Base-by-base conservation (phyloP, 2,888 invertebrate species). In the Eucera pruinosa region DNA sequence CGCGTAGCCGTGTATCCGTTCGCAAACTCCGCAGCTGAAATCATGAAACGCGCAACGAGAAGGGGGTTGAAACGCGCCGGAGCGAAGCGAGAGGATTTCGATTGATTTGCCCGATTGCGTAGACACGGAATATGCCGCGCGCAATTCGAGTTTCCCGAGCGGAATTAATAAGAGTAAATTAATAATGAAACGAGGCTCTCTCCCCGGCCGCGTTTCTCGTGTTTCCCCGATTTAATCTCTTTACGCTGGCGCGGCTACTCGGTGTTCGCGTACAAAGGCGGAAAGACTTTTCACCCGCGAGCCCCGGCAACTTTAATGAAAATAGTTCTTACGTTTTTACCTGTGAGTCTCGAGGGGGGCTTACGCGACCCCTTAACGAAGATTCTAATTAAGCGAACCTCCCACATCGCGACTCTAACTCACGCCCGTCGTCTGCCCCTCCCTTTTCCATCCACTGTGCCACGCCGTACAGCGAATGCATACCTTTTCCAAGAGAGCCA, bases 311-410 rank as follows among this genome's bases (percentile, higher is more conserved):
- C 85, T 89, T 89, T 89, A 89, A 90, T 90, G 89, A 89, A 89
- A 89, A 89, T 90, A 89, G 89, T 89, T 90, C 84, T 87, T 89
- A 88, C 88, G 88, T 89, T 89, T 89, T 89, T 88, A 87, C 86
- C 85, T 81, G 84, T 73, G 74, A 79, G 81, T 87, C 88, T 79
- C 83, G 73, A 71, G 77, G 69, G 78, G 69, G 60, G 78, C 76
- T 77, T 69, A 73, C 61, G 77, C 83, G 83, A 80, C 80, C 82
- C 84, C 84, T 86, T 88, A 88, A 88, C 88, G 86, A 88, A 88
- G 87, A 88, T 88, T 88, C 88, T 88, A 88, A 88, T 88, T 88
- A 87, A 87, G 87, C 79, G 83, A 79, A 57, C 76, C 79, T 47
- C 60, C 77, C 43, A 36, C 61, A 61, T 69, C 50, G 39, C 62